Evolutionary conservation across 2,888 invertebrate genomes (phyloP), one percentile per base, ranked within the genome.

Genomic region (Polymixis lichenea): DNA sequence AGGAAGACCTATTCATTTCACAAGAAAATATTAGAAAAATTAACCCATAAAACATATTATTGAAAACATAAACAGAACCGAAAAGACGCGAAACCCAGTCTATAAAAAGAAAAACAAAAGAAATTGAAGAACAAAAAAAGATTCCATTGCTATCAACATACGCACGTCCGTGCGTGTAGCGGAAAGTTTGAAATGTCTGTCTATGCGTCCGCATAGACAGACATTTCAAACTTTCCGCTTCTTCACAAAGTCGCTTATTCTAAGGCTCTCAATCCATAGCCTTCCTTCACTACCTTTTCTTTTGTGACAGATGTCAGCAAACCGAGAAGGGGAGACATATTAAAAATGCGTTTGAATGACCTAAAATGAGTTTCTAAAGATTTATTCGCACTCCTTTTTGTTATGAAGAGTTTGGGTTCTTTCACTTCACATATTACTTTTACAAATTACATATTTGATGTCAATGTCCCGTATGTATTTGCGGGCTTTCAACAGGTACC

Each of bases 291-390:
- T 91, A 91, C 90, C 89, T 91, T 91, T 91, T 90, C 91, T 92
- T 93, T 92, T 91, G 91, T 92, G 92, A 93, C 92, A 93, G 91
- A 92, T 92, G 92, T 93, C 92, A 92, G 92, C 90, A 89, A 90
- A 92, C 89, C 89, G 89, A 89, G 88, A 90, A 91, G 89, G 90
- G 91, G 90, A 90, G 91, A 88, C 87, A 92, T 93, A 93, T 93
- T 93, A 91, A 93, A 92, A 94, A 93, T 93, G 91, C 91, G 91
- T 92, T 92, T 92, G 89, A 93, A 93, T 92, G 90, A 89, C 91
- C 91, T 88, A 89, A 90, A 91, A 90, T 87, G 87, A 87, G 79
- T 85, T 84, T 83, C 78, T 75, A 84, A 86, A 86, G 88, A 88
- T 84, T 86, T 82, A 87, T 80, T 75, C 82, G 82, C 75, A 61